Conservation (phyloP, 1,140 invertebrate species). For the Diabrotica virgifera region DNA sequence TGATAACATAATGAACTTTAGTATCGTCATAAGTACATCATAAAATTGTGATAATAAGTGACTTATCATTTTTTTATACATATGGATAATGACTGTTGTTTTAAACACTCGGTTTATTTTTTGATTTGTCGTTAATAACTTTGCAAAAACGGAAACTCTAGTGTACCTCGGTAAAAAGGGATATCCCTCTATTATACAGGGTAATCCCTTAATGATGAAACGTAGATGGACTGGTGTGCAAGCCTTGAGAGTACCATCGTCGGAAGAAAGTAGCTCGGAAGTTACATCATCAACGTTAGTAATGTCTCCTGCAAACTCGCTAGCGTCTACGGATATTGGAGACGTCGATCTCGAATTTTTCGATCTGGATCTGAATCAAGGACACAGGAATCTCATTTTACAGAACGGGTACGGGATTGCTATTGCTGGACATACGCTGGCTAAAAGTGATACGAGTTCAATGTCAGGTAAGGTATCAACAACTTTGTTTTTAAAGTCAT, state of each 20-base stretch:
- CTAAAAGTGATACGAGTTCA: constrained; percentile 50
- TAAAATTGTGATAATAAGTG: no score
- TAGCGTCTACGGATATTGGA: constrained; percentile 60
- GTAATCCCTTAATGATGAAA: constrained; percentile 52
- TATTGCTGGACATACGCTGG: constrained; percentile 41
- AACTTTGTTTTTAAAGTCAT: no score
- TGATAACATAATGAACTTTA: no score
- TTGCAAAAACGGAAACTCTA: not conserved
- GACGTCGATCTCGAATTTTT: constrained; percentile 78
- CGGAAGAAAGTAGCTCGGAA: constrained; percentile 72
- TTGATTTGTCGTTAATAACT: no score
- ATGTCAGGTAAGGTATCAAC: constrained; percentile 46
- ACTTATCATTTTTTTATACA: no score
- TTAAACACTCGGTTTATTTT: no score
- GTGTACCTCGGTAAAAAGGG: not conserved
- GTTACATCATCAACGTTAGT: constrained; percentile 63
- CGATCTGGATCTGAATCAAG: constrained; percentile 56
- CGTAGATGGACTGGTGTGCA: constrained; percentile 68
- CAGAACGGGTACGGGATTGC: constrained; percentile 41
- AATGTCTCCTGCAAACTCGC: constrained; percentile 64
- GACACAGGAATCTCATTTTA: constrained; percentile 41
- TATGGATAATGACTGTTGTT: no score
- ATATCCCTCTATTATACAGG: not conserved
- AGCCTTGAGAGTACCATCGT: constrained; percentile 60
- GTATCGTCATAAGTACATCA: no score